Conservation (phyloP, 2,888 invertebrate species). For the Tipula lateralis region DNA sequence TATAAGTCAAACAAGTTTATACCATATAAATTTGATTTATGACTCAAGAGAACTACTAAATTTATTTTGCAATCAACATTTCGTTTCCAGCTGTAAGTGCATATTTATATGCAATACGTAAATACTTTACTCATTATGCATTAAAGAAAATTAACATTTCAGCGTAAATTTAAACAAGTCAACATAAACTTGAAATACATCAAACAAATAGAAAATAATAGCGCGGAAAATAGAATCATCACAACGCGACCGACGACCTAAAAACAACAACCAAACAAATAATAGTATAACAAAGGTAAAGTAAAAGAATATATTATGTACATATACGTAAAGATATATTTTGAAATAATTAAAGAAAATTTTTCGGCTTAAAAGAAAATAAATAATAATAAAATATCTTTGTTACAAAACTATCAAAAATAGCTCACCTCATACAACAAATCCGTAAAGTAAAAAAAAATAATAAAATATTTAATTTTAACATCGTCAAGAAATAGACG, state of each 20-base stretch:
- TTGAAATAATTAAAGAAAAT: slow-evolving; percentile 14
- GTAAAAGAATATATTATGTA: neutral
- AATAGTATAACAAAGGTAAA: neutral
- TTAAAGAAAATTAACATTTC: neutral
- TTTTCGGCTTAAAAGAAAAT: neutral
- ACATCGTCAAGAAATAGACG: neutral
- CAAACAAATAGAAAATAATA: neutral
- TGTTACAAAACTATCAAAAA: neutral
- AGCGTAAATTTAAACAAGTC: neutral
- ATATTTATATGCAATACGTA: no score
- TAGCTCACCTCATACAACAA: neutral
- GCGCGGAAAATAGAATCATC: neutral
- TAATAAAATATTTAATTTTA: neutral
- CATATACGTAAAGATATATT: neutral
- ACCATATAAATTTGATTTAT: no score
- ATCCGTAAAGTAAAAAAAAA: neutral
- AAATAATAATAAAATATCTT: neutral
- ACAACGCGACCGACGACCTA: neutral
- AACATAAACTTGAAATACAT: neutral
- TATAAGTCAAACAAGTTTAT: no score
- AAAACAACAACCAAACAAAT: neutral
- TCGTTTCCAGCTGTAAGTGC: neutral
- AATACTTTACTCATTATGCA: neutral
- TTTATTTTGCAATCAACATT: neutral
- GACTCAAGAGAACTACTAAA: no score